These are phyloP conservation scores for Anhinga anhinga DNA, from an alignment of 2,113 vertebrate species.

Conservation along the genomic window DNA sequence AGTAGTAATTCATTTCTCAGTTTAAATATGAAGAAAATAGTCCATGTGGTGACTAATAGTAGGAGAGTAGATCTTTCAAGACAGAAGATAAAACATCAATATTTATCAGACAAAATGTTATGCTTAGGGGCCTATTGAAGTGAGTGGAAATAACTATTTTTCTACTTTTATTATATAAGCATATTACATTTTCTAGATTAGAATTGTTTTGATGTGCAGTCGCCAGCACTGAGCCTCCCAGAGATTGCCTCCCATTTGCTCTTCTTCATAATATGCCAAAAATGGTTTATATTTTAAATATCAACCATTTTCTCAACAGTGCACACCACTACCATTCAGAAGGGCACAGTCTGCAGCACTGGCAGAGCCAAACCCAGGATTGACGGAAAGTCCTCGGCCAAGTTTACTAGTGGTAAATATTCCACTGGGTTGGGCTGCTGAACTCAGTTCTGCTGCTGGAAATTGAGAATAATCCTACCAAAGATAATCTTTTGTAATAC, in stretches of 20 bases:
- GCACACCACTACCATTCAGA: not conserved
- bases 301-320: not conserved
- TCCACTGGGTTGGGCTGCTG: not conserved
- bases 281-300: not conserved
- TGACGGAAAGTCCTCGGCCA: rapidly evolving
- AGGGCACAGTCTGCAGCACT: not conserved
- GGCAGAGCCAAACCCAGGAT: not conserved
- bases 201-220: not conserved
- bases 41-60: not conserved
- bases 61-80: not conserved
- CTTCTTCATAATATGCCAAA: not conserved
- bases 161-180: not conserved
- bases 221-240: not conserved
- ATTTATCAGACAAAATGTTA: not conserved
- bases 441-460: not conserved
- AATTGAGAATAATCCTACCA: not conserved
- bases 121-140: not conserved
- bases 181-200: not conserved
- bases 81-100: not conserved
- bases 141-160: not conserved
- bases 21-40: not conserved
- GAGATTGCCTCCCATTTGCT: not conserved
- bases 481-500: not conserved
- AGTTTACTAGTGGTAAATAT: not conserved
- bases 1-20: not conserved